Evolutionary conservation across 2,797 vertebrate species (phyloP).

Genomic region (Labeo calbasu): DNA sequence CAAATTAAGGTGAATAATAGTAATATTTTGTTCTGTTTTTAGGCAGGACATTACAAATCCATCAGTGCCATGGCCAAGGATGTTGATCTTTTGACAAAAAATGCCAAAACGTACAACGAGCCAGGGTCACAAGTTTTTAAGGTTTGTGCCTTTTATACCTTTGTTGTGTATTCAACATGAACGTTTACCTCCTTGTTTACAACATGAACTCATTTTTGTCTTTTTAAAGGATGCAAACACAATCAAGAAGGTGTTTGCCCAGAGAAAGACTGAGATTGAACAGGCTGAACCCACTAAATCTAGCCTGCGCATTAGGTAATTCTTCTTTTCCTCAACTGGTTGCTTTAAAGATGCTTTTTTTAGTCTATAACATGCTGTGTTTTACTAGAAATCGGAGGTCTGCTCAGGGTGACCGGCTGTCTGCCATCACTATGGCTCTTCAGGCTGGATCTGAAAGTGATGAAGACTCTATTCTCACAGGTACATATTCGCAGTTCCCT

Average conservation of each 20-base stretch:
- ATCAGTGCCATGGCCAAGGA: slow-evolving; percentile 96
- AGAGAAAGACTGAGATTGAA: slow-evolving; percentile 95
- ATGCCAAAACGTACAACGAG: slow-evolving; percentile 99
- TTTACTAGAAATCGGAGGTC: slow-evolving; percentile 91
- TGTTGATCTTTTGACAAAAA: slow-evolving; percentile 95
- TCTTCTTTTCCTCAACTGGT: background rate
- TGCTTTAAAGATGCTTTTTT: background rate
- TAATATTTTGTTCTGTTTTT: slow-evolving; percentile 56
- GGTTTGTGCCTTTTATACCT: slow-evolving; percentile 72
- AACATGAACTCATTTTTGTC: slow-evolving; percentile 1
- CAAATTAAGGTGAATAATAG: background rate
- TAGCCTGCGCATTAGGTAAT: slow-evolving; percentile 94
- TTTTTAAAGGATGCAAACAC: slow-evolving; percentile 93
- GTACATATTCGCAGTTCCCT: slow-evolving; percentile 69
- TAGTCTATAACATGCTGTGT: slow-evolving; percentile 17
- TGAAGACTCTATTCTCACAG: slow-evolving; percentile 92
- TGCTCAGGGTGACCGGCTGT: slow-evolving; percentile 91
- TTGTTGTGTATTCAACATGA: background rate
- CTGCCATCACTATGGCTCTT: slow-evolving; percentile 90
- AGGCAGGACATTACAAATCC: slow-evolving; percentile 93
- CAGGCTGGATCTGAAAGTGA: slow-evolving; percentile 98
- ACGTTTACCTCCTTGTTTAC: background rate
- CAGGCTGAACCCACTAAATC: slow-evolving; percentile 94
- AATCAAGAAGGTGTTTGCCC: slow-evolving; percentile 96
- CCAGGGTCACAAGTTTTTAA: slow-evolving; percentile 99